These are phyloP conservation scores for Micronycteris hirsuta DNA, from an alignment of 2,113 vertebrate species.

Conservation along the genomic window DNA sequence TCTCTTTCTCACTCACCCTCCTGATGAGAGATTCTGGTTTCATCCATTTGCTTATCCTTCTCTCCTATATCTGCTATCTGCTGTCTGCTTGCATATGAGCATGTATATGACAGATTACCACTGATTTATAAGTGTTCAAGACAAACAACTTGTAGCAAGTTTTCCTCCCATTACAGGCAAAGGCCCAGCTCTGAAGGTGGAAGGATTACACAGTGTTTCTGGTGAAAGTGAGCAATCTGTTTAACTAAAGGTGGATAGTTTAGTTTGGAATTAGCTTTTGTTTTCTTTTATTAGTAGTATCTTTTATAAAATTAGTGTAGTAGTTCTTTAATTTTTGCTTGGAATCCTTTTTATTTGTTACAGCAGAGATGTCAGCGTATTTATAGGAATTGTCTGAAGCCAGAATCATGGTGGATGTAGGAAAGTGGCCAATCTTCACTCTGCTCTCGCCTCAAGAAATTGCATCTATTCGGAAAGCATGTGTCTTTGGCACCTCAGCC, in stretches of 20 bases:
- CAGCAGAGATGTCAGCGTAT: constrained; percentile 55
- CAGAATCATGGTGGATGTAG: constrained; percentile 93
- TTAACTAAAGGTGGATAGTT: constrained; percentile 6
- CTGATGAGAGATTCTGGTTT: background rate
- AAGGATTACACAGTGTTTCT: background rate
- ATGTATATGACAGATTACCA: background rate
- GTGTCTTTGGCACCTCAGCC: constrained; percentile 93
- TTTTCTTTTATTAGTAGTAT: background rate
- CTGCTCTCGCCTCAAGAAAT: constrained; percentile 90
- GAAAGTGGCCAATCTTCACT: constrained; percentile 96
- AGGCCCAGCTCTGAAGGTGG: background rate
- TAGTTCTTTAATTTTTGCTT: background rate
- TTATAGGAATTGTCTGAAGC: constrained; percentile 63
- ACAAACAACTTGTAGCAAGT: background rate
- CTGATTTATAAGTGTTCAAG: background rate
- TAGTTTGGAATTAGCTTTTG: background rate
- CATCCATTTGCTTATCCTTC: background rate
- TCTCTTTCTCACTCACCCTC: too few species aligned
- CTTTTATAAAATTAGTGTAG: background rate
- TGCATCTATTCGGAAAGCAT: constrained; percentile 88
- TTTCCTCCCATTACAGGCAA: background rate
- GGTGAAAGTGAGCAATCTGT: background rate
- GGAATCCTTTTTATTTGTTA: constrained; percentile 35
- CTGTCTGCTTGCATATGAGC: background rate
- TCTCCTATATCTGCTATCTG: background rate